Base-by-base conservation (phyloP, 2,113 vertebrate genomes). In the Hippolais icterina region DNA sequence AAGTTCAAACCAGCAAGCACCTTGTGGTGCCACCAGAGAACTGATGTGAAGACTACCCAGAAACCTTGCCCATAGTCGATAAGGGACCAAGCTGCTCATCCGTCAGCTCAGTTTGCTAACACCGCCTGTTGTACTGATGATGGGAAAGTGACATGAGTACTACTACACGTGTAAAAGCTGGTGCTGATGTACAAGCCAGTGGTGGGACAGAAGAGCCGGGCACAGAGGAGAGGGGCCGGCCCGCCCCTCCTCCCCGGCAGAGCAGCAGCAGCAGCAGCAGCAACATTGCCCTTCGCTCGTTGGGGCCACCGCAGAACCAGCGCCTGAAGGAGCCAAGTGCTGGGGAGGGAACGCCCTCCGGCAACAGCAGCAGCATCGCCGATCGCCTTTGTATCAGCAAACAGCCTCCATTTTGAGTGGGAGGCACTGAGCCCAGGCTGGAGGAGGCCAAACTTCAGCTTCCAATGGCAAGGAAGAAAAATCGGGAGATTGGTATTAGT, bases 341-440 rank as follows among this genome's bases (percentile, higher is more conserved):
- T 52, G 82, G 41, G 68, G 28, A 89, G 89, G 96, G 90, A 90
- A 71, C 75, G 66, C 88, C 90, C 92, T 90, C 84, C 66, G 18
- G 85, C 94, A 85, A 72, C 87, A 71, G 93, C 80, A 15, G 80
- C 93, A 87, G 87, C 78, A 17, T 6, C 29, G 39, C 50, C 2
- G 18, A 35, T 42, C 16, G 86, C 87, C 93, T 96, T 82, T 94
- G 84, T 85, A 88, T 79, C 78, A 0, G 70, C 95, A 63, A 81
- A 42, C 72, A 7, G 84, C 78, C 94, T 91, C 94, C 94, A 94
- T 97, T 96, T 91, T 90, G 87, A 93, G 77, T 77, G 52, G 50
- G 52, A 86, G 46, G 46, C 41, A 0, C 44, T 63, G 41, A 9
- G 75, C 78, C 61, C 35, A 6, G 17, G 2, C 53, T 47, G 50